phyloP scores from a whole-genome alignment of 2,797 vertebrate species.

The Arctocebus calabarensis region DNA sequence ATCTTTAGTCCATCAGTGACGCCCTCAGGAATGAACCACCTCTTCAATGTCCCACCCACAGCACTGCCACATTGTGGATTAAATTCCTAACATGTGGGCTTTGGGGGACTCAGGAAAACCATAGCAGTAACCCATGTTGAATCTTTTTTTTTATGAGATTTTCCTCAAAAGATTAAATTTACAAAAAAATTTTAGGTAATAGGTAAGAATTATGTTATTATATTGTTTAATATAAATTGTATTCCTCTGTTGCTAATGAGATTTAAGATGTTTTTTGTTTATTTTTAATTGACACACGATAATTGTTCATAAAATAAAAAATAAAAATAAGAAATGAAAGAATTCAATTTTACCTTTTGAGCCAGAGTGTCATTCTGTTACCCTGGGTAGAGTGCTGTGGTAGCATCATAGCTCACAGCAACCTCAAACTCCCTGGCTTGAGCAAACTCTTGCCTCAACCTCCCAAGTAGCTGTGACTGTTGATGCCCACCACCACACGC shows the following conservation, averaged over 20 bases:
- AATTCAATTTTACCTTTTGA: too few species aligned
- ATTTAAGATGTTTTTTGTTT: not conserved
- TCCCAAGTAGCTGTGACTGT: too few species aligned
- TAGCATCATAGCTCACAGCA: too few species aligned
- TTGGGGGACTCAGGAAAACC: not conserved
- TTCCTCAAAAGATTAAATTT: not conserved
- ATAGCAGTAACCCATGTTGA: not conserved
- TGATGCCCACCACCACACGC: too few species aligned
- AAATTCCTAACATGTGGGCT: not conserved
- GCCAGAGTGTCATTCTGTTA: too few species aligned
- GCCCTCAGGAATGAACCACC: not conserved
- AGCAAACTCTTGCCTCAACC: too few species aligned
- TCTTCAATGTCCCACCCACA: not conserved
- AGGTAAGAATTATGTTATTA: not conserved
- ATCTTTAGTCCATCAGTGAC: not conserved
- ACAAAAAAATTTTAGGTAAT: not conserved
- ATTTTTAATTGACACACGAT: not conserved
- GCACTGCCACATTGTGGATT: not conserved
- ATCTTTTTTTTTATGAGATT: not conserved
- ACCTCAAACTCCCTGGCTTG: too few species aligned
- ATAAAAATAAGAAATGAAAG: not conserved
- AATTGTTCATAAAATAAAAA: not conserved
- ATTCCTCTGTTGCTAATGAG: not conserved
- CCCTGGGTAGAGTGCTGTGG: too few species aligned
- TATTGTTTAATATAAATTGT: not conserved